Base-by-base conservation (phyloP, 2,797 vertebrate genomes). In the Vultur gryphus region DNA sequence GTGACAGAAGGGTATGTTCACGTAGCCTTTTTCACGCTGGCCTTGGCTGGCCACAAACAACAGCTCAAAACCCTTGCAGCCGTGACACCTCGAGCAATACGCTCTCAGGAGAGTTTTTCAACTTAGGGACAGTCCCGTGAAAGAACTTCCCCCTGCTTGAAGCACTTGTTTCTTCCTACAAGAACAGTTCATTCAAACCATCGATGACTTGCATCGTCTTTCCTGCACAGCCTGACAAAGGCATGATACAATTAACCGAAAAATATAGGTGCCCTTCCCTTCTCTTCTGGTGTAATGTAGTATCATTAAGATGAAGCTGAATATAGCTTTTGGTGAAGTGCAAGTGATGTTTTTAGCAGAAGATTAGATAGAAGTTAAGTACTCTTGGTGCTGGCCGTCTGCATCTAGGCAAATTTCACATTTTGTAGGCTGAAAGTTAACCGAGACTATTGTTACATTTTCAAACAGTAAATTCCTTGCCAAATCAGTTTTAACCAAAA, bases 401-500 rank as follows among this genome's bases (percentile, higher is more conserved):
- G 29, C 24, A 25, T 16, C 52, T 9, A 9, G 44, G 46, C 59
- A 69, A 14, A 16, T 35, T 19, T 73, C 39, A 2, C n/a, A 0
- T 49, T 43, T 54, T 58, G 8, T 9, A 41, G n/a, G 48, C 62
- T 71, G 11, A 6, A 71, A 52, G 9, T 18, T 31, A 57, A 24
- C 46, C 1, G 1, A 49, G n/a, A 35, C 33, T 10, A 0, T 15
- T n/a, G 19, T 31, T 20, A 5, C 1, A 4, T 72, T 84, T 79
- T 52, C 54, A 43, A 55, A 8, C 28, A 6, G 4, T 3, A 9
- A 62, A 71, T 44, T 64, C 80, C 44, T 66, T 59, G 16, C 57
- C 33, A 28, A 24, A 70, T 46, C 14, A 33, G 25, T 48, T 78
- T 67, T 28, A 71, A 48, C n/a, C n/a, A 14, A 62, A 49, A 9